These are phyloP conservation scores for Pseudococcus viburni DNA, from an alignment of 2,888 invertebrate genomes.

Conservation along the genomic window DNA sequence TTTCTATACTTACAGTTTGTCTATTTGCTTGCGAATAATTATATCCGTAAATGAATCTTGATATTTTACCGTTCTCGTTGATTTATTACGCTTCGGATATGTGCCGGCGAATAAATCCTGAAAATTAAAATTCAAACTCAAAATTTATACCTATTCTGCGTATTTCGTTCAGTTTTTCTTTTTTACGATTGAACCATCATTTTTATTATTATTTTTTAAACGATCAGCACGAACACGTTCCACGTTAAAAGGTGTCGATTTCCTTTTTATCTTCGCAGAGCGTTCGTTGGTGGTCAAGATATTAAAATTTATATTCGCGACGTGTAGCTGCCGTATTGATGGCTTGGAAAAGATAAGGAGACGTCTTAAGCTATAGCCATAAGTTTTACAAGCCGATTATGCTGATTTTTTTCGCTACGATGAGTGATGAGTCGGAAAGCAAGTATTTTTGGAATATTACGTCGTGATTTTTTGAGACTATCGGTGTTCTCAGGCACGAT, in stretches of 20 bases:
- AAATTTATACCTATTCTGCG: background rate
- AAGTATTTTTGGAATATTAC: background rate
- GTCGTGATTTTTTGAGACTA: background rate
- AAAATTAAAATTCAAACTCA: background rate
- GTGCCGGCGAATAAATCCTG: conserved; percentile 43
- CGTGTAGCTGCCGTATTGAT: conserved; percentile 5
- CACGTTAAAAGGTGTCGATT: background rate
- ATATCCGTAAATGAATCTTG: conserved; percentile 36
- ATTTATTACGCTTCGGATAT: conserved; percentile 30
- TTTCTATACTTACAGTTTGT: conserved; percentile 48
- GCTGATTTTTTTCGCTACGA: background rate
- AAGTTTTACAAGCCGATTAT: background rate
- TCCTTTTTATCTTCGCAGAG: background rate
- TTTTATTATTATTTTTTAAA: conserved; percentile 7
- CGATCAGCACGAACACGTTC: conserved; percentile 4
- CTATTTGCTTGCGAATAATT: conserved; percentile 49
- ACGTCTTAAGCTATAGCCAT: background rate
- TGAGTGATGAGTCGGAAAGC: background rate
- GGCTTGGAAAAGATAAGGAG: background rate
- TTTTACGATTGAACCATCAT: background rate
- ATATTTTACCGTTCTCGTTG: conserved; percentile 27
- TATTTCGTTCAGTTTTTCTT: background rate
- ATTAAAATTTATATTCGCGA: conserved; percentile 10
- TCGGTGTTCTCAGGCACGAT: background rate
- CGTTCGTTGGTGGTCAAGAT: conserved; percentile 5